Evolutionary conservation across 1,140 invertebrate species (phyloP).

Genomic region (Formica selysi): DNA sequence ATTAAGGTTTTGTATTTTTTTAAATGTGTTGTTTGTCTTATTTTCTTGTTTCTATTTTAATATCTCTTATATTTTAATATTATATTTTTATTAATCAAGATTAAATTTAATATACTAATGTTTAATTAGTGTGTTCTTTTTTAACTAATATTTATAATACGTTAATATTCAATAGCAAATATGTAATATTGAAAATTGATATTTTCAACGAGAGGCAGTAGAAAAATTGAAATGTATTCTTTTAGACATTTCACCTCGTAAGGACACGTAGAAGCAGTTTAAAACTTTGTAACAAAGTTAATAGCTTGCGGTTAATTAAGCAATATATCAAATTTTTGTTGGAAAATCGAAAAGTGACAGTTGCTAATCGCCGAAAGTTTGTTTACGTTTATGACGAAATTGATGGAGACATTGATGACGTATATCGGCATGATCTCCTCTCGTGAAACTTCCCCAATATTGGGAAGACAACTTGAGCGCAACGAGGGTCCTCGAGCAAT

Average conservation of each 20-base stretch:
- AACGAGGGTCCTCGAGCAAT: conserved; percentile 41
- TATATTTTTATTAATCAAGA: background rate
- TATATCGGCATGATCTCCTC: conserved; percentile 11
- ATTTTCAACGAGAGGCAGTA: background rate
- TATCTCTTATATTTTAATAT: background rate
- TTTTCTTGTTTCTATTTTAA: background rate
- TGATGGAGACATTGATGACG: background rate
- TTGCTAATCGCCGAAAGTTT: conserved; percentile 16
- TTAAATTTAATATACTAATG: background rate
- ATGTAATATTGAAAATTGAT: background rate
- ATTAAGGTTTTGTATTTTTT: background rate
- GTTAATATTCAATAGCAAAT: background rate
- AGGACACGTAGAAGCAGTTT: background rate
- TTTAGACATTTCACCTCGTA: background rate
- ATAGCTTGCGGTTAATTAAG: background rate
- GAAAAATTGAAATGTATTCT: background rate
- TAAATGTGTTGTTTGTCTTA: background rate
- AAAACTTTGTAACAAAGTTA: background rate
- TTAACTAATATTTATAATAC: background rate
- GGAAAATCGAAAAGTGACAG: conserved; percentile 2
- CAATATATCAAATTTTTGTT: conserved; percentile 4
- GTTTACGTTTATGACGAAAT: conserved; percentile 30
- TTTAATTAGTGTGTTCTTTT: background rate
- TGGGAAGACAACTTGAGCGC: conserved; percentile 7
- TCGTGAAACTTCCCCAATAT: conserved; percentile 29